phyloP scores from a whole-genome alignment of 2,797 vertebrate species.

The Acropternis orthonyx region DNA sequence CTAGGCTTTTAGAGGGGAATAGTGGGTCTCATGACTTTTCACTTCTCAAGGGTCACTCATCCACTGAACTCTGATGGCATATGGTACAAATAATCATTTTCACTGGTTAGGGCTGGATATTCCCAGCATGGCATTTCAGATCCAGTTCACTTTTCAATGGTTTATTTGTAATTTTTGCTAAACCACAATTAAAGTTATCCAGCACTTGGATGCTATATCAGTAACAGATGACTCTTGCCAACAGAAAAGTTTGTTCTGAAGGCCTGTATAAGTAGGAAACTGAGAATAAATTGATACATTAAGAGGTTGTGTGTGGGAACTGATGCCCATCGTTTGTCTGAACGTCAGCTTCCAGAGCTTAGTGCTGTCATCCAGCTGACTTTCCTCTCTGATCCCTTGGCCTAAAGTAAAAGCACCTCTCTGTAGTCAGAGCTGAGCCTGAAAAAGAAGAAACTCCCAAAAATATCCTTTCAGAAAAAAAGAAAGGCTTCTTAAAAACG shows the following conservation, averaged over 20 bases:
- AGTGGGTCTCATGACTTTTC: neutral
- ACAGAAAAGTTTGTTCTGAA: conserved; percentile 52
- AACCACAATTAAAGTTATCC: conserved; percentile 59
- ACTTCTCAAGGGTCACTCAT: conserved; percentile 4
- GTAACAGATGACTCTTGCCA: conserved; percentile 54
- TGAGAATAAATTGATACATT: conserved; percentile 22
- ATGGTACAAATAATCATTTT: conserved; percentile 14
- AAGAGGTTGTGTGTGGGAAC: conserved; percentile 14
- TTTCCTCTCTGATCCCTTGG: conserved; percentile 1
- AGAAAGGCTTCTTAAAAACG: conserved; percentile 50
- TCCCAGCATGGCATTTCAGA: conserved; percentile 23
- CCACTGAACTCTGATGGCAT: neutral
- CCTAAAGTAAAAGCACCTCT: neutral
- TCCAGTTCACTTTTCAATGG: conserved; percentile 56
- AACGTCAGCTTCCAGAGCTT: neutral
- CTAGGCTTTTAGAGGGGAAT: neutral
- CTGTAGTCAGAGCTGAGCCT: conserved; percentile 28
- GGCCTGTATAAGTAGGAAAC: conserved; percentile 15
- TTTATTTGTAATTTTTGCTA: conserved; percentile 72
- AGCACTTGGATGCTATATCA: conserved; percentile 38
- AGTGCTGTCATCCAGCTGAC: neutral
- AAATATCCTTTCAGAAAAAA: conserved; percentile 63
- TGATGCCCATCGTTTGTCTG: conserved; percentile 23
- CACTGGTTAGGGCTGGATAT: neutral
- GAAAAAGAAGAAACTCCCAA: conserved; percentile 58